phyloP scores from a whole-genome alignment of 1,140 invertebrate species.

The Lepeophtheirus salmonis region DNA sequence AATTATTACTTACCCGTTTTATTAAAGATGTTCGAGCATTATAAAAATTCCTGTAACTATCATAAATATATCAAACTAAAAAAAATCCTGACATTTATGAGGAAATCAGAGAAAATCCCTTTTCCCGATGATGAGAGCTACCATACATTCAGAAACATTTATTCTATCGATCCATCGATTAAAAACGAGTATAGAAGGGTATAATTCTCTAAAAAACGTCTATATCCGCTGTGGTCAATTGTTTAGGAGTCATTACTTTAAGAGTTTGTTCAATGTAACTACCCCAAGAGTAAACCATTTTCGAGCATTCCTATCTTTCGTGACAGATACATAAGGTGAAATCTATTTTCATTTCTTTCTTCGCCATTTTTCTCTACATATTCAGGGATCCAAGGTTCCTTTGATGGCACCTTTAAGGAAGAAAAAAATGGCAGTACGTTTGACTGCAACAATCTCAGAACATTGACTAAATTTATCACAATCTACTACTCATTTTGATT shows the following conservation, averaged over 20 bases:
- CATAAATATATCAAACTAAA: conserved; percentile 2
- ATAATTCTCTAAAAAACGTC: conserved; percentile 87
- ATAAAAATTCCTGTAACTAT: conserved; percentile 3
- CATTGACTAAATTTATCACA: background rate
- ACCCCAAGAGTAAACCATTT: conserved; percentile 76
- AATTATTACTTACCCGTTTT: background rate
- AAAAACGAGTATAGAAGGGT: conserved; percentile 76
- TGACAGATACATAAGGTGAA: conserved; percentile 77
- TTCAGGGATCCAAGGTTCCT: conserved; percentile 3
- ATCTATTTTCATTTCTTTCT: conserved; percentile 21
- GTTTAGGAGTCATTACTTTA: conserved; percentile 43
- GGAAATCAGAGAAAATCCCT: background rate
- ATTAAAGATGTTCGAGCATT: background rate
- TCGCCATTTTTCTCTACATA: conserved; percentile 23
- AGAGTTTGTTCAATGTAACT: conserved; percentile 77
- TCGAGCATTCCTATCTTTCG: conserved; percentile 92
- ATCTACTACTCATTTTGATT: too few relatives aligned
- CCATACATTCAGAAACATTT: background rate
- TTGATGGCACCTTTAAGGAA: conserved; percentile 36
- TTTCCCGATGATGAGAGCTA: background rate
- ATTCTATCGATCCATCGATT: conserved; percentile 74
- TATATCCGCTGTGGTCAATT: conserved; percentile 41
- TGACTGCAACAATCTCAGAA: background rate
- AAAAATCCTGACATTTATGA: background rate
- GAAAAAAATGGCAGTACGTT: background rate